Percentiles rank a stretch among this genome's conserved stretches.
These are phyloP conservation scores for Belgica antarctica DNA, from an alignment of 2,888 invertebrate species.

Conservation along the genomic window DNA sequence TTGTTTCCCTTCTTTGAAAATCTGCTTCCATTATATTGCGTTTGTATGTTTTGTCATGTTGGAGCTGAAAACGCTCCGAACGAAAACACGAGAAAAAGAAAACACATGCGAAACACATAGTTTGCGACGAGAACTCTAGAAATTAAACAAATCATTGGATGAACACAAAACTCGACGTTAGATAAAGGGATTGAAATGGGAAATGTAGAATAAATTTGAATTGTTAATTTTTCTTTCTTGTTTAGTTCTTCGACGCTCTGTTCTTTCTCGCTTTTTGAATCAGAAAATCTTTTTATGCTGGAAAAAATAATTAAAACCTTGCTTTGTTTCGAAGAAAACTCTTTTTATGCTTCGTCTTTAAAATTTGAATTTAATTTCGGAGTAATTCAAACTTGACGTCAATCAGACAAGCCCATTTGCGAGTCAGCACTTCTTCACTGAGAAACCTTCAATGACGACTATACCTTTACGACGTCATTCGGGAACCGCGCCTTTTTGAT, in stretches of 20 bases:
- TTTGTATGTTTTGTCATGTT: conserved; percentile 11
- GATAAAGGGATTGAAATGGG: conserved; percentile 4
- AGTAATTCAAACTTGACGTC: too few species aligned
- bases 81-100: too few species aligned
- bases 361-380: too few species aligned
- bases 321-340: conserved; percentile 9
- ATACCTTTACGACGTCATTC: too few species aligned
- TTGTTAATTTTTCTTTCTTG: conserved; percentile 19
- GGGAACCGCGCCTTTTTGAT: too few species aligned
- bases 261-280: too few species aligned
- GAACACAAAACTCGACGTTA: conserved; percentile 5
- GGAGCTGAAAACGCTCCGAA: too few species aligned
- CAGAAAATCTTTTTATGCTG: neutral
- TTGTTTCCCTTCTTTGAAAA: conserved; percentile 7
- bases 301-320: conserved; percentile 12
- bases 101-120: neutral
- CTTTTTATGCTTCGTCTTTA: too few species aligned
- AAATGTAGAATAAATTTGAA: conserved; percentile 3
- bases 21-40: neutral
- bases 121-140: neutral
- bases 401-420: too few species aligned
- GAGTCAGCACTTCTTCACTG: too few species aligned
- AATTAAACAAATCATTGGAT: neutral
- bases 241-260: neutral
- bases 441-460: too few species aligned